A percentile compares a stretch with the other conserved stretches of the same genome.
phyloP scores from a whole-genome alignment of 2,888 invertebrate species.

The Hirtodrosophila histrioides region DNA sequence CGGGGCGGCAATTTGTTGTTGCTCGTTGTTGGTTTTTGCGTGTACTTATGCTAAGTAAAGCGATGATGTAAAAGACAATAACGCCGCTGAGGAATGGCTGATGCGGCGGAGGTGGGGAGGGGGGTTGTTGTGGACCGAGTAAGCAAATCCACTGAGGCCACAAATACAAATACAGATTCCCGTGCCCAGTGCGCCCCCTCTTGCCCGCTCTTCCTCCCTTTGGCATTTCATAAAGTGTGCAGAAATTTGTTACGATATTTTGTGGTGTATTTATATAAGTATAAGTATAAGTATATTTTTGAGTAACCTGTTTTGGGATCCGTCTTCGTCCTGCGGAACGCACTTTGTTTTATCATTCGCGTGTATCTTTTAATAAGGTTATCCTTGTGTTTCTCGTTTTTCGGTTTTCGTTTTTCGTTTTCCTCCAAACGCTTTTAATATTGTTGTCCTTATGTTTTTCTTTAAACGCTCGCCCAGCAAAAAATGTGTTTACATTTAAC shows the following conservation, averaged over 20 bases:
- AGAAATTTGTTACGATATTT: constrained; percentile 71
- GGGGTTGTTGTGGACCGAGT: constrained; percentile 42
- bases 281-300: constrained; percentile 22
- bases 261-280: constrained; percentile 39
- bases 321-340: constrained; percentile 39
- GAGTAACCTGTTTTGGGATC: constrained; percentile 58
- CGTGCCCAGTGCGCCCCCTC: neutral
- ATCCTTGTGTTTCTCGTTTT: too few species aligned
- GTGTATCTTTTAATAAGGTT: constrained; percentile 6
- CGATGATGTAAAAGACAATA: constrained; percentile 80
- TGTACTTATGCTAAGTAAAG: constrained; percentile 77
- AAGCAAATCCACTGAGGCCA: constrained; percentile 68
- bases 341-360: constrained; percentile 43
- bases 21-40: constrained; percentile 57
- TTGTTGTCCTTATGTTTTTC: constrained; percentile 42
- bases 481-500: constrained; percentile 31
- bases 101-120: neutral
- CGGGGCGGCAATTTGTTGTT: constrained; percentile 65
- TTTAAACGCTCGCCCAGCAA: neutral
- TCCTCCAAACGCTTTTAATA: constrained; percentile 36
- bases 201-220: constrained; percentile 18
- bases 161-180: constrained; percentile 52
- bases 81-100: constrained; percentile 26
- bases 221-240: constrained; percentile 71
- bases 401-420: too few species aligned